Percentiles rank a stretch among this genome's conserved stretches.
These are phyloP conservation scores for Lepidocyrtinus sp. DNA, from an alignment of 2,888 invertebrate genomes.

Conservation along the genomic window DNA sequence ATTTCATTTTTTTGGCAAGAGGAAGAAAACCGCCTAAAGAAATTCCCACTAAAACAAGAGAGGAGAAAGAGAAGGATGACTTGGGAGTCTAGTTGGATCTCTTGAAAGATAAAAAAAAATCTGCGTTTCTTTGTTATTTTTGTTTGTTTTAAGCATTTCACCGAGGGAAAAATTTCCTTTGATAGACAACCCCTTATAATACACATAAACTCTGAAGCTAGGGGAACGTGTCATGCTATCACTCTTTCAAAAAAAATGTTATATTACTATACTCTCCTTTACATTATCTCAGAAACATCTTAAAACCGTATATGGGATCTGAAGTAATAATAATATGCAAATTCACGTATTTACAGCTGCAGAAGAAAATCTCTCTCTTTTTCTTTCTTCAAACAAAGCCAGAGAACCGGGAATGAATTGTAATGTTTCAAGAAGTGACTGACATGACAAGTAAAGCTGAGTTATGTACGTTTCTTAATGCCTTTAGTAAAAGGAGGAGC, in stretches of 20 bases:
- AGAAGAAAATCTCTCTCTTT: not conserved
- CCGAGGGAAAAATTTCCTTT: slow-evolving; percentile 18
- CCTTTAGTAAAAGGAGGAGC: not conserved
- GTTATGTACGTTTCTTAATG: not conserved
- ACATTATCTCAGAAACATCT: not conserved
- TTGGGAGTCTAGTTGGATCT: not conserved
- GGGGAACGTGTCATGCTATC: not conserved
- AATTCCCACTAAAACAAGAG: slow-evolving; percentile 4
- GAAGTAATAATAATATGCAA: slow-evolving; percentile 40
- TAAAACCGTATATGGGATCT: not conserved
- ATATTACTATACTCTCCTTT: not conserved
- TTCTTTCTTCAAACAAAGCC: slow-evolving; percentile 9
- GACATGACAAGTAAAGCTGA: slow-evolving; percentile 21
- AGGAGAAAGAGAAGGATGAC: not conserved
- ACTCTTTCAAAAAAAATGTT: not conserved
- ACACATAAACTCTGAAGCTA: not conserved
- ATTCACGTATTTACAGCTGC: slow-evolving; percentile 30
- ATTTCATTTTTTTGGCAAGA: slow-evolving; percentile 11
- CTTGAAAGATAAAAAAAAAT: not conserved
- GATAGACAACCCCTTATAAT: slow-evolving; percentile 26
- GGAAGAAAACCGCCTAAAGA: slow-evolving; percentile 21
- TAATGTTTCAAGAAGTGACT: slow-evolving; percentile 35
- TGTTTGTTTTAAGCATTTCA: slow-evolving; percentile 37
- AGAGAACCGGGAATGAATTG: slow-evolving; percentile 36
- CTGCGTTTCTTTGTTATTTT: slow-evolving; percentile 2